Conservation (phyloP, 2,888 invertebrate species). For the Drosophila infuscata region DNA sequence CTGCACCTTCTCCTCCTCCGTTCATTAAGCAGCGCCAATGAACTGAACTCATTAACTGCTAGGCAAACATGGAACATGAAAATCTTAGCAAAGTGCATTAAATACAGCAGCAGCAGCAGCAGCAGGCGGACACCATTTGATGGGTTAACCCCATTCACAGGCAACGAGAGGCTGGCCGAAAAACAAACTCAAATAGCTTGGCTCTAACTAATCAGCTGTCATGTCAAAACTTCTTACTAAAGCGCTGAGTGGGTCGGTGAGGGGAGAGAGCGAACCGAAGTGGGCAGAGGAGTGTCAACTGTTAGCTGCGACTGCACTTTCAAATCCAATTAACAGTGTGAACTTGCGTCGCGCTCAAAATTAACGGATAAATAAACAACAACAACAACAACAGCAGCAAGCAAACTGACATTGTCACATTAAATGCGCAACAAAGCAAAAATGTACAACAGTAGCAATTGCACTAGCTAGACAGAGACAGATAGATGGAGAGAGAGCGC, state of each 20-base stretch:
- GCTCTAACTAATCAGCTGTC: slow-evolving; percentile 71
- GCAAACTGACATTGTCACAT: slow-evolving; percentile 76
- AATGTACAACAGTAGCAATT: slow-evolving; percentile 73
- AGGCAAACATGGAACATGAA: slow-evolving; percentile 7
- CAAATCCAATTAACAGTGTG: slow-evolving; percentile 81
- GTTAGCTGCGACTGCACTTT: slow-evolving; percentile 67
- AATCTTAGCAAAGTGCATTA: slow-evolving; percentile 26
- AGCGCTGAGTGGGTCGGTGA: neutral
- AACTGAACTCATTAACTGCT: slow-evolving; percentile 40
- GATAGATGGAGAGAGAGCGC: slow-evolving; percentile 4
- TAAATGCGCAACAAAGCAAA: slow-evolving; percentile 72
- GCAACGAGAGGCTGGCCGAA: slow-evolving; percentile 26
- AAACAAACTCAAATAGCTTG: slow-evolving; percentile 39
- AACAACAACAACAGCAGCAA: slow-evolving; percentile 8
- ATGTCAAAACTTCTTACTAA: slow-evolving; percentile 53
- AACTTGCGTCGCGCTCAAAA: slow-evolving; percentile 73
- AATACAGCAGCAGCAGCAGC: slow-evolving; percentile 3
- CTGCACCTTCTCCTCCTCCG: slow-evolving; percentile 16
- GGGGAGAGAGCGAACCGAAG: neutral
- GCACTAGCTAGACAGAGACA: slow-evolving; percentile 9
- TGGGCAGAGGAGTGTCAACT: slow-evolving; percentile 47
- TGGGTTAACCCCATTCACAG: slow-evolving; percentile 68
- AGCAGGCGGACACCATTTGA: slow-evolving; percentile 2
- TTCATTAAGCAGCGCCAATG: slow-evolving; percentile 25
- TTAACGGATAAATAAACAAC: slow-evolving; percentile 73